Evolutionary conservation across 1,140 invertebrate genomes (phyloP).

Genomic region (Plodia interpunctella): DNA sequence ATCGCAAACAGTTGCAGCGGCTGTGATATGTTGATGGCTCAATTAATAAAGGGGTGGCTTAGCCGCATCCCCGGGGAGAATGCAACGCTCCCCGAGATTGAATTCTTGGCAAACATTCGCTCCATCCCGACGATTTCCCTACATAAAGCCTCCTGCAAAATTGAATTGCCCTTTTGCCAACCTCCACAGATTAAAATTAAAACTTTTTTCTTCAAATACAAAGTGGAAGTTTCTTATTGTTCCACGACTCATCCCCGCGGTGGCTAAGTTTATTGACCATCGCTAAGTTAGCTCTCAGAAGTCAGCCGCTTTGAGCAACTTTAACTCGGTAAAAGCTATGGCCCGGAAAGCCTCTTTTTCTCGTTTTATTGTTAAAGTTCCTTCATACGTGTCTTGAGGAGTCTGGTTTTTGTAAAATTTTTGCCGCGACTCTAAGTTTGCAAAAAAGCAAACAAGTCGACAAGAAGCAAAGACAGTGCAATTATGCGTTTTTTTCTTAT

Average conservation of each 20-base stretch:
- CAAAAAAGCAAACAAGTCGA: not conserved
- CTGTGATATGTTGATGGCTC: constrained; percentile 33
- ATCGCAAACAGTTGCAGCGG: constrained; percentile 5
- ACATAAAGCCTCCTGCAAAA: constrained; percentile 16
- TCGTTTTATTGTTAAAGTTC: constrained; percentile 67
- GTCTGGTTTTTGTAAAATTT: constrained; percentile 30
- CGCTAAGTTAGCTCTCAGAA: constrained; percentile 41
- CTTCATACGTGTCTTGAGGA: constrained; percentile 53
- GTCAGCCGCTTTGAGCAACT: constrained; percentile 61
- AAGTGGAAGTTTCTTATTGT: constrained; percentile 43
- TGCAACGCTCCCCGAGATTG: constrained; percentile 29
- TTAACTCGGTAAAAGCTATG: constrained; percentile 60
- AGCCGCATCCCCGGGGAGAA: constrained; percentile 18
- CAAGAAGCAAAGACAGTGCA: too few species aligned
- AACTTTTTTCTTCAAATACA: constrained; percentile 15
- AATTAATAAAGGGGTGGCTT: constrained; percentile 32
- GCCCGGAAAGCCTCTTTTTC: constrained; percentile 53
- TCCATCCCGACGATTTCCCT: constrained; percentile 16
- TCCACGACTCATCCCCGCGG: constrained; percentile 36
- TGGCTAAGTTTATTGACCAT: constrained; percentile 61
- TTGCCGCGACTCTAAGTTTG: not conserved
- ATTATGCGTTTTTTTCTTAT: not conserved
- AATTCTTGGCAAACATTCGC: constrained; percentile 37
- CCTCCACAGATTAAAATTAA: not conserved
- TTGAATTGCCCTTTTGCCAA: constrained; percentile 3